These are phyloP conservation scores for Sebastes wilsoni DNA, from an alignment of 2,797 vertebrate genomes.

Conservation along the genomic window DNA sequence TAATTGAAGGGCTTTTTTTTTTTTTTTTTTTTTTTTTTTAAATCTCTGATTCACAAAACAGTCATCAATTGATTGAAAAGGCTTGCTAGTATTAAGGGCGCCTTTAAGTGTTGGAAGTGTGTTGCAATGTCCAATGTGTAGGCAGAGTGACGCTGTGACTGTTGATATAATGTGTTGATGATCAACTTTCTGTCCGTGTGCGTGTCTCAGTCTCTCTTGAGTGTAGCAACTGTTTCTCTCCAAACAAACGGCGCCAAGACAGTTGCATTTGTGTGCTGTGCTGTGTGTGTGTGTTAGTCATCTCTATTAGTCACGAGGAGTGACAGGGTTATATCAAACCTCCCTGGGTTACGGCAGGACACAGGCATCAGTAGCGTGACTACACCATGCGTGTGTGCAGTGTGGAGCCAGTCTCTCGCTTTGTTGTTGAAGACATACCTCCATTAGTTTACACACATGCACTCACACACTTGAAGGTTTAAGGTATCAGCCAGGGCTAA, in stretches of 20 bases:
- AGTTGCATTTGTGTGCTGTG: slow-evolving; percentile 30
- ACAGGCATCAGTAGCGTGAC: slow-evolving; percentile 70
- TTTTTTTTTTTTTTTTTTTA: background rate
- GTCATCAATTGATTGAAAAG: background rate
- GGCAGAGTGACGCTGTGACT: slow-evolving; percentile 37
- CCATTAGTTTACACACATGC: slow-evolving; percentile 55
- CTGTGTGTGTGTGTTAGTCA: slow-evolving; percentile 65
- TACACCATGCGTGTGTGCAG: slow-evolving; percentile 9
- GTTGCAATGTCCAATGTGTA: slow-evolving; percentile 19
- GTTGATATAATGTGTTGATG: slow-evolving; percentile 41
- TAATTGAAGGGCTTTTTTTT: background rate
- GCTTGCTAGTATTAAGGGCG: background rate
- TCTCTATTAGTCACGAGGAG: slow-evolving; percentile 67
- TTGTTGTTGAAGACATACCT: slow-evolving; percentile 56
- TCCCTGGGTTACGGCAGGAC: slow-evolving; percentile 65
- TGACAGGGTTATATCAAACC: slow-evolving; percentile 61
- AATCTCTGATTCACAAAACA: background rate
- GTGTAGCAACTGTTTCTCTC: slow-evolving; percentile 28
- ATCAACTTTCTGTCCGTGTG: slow-evolving; percentile 40
- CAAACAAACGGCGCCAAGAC: slow-evolving; percentile 52
- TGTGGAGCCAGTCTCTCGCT: slow-evolving; percentile 42
- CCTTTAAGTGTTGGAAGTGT: slow-evolving; percentile 1
- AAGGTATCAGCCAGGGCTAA: slow-evolving; percentile 73
- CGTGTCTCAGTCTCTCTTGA: slow-evolving; percentile 19
- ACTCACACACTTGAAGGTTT: slow-evolving; percentile 55